Evolutionary conservation across 2,888 invertebrate genomes (phyloP).

Genomic region (Erebia palarica): DNA sequence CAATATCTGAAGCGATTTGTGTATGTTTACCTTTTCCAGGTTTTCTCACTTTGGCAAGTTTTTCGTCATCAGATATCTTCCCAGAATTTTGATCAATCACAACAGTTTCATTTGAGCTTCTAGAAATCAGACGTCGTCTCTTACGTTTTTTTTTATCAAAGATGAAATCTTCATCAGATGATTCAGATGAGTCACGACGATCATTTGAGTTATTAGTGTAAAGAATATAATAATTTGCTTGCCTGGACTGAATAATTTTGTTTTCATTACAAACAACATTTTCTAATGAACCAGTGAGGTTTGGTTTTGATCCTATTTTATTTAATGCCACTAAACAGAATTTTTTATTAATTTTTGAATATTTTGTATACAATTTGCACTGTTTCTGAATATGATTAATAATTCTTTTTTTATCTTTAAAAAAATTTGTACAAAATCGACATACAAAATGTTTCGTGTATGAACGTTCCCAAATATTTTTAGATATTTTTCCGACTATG

Average conservation of each 20-base stretch:
- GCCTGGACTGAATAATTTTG: constrained; percentile 53
- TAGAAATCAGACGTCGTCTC: constrained; percentile 50
- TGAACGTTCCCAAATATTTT: constrained; percentile 44
- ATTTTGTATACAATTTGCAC: constrained; percentile 43
- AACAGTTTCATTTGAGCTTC: constrained; percentile 51
- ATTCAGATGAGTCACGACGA: constrained; percentile 40
- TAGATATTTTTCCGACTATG: not conserved
- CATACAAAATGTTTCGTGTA: constrained; percentile 53
- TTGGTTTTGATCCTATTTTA: constrained; percentile 57
- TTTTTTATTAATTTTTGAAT: constrained; percentile 48
- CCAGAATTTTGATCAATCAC: constrained; percentile 41
- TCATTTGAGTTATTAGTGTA: constrained; percentile 47
- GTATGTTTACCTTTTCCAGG: constrained; percentile 15
- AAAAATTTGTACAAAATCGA: constrained; percentile 49
- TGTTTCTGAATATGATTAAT: constrained; percentile 46
- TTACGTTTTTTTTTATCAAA: constrained; percentile 41
- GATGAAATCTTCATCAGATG: constrained; percentile 45
- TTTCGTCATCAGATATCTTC: constrained; percentile 34
- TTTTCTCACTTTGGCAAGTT: constrained; percentile 24
- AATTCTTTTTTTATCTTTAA: constrained; percentile 40
- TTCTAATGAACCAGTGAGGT: constrained; percentile 53
- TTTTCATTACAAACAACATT: constrained; percentile 53
- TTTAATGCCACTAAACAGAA: constrained; percentile 54
- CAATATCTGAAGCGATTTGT: constrained; percentile 39
- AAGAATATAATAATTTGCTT: constrained; percentile 50